Evolutionary conservation across 1,140 invertebrate genomes (phyloP), one percentile per base, ranked within the genome.

Genomic region (Steinernema feltiae): DNA sequence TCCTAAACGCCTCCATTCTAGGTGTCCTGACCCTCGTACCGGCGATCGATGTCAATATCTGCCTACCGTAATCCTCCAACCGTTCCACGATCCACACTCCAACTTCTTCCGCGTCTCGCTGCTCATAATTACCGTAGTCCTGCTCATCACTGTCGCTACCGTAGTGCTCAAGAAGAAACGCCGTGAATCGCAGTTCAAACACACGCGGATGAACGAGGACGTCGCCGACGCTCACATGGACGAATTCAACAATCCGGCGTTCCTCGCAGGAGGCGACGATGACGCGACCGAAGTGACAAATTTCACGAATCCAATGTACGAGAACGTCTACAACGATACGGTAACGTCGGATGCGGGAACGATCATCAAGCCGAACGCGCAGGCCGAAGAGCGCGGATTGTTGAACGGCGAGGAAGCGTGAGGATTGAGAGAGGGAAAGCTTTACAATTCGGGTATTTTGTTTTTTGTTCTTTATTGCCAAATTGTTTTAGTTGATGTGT

Each of bases 391-490:
- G 24, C 53, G 53, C 24, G 53, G 15, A 3, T 21, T 63, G 7
- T 21, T 63, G 12, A 63, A 63, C 12, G 24, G 24, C 15, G 53
- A 63, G 24, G 53, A 63, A 63, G 53, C 35, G 35, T 41, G 35
- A 41, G 24, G 12, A 27, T 27, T 3, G 15, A 63, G 24, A 63
- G 24, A 3, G 12, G 41, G n/a, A 46, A 46, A 63, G 53, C 53
- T 63, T 63, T 63, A 63, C 3, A 63, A 63, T 15, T 63, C 53
- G 53, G 53, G 53, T 63, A 63, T 27, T 63, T 7, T 27, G 7
- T 63, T 7, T 63, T 63, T 63, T 63, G 53, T 63, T 63, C 53
- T 63, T 63, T 63, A 7, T 63, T 63, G 53, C 53, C 53, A 63
- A 15, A 63, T 15, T 12, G 7, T 15, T 12, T 63, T 63, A 17